Conservation (phyloP, 2,888 invertebrate species). For the Gymnocheta viridis region DNA sequence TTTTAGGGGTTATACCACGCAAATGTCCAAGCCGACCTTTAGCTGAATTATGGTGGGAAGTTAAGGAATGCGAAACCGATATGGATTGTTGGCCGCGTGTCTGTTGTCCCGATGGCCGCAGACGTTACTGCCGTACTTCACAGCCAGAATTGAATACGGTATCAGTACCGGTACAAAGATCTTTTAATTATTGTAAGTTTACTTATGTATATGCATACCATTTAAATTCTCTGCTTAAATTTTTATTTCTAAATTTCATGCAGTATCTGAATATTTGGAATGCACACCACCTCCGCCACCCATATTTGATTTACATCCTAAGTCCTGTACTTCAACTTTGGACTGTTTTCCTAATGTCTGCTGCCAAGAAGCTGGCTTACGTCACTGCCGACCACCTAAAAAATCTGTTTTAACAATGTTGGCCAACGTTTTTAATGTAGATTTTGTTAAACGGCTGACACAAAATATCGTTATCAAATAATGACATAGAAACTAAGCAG, state of each 20-base stretch:
- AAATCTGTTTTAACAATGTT: conserved; percentile 87
- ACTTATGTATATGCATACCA: background rate
- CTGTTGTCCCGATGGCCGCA: conserved; percentile 88
- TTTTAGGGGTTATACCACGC: conserved; percentile 87
- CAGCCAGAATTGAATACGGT: conserved; percentile 85
- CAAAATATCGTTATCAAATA: conserved; percentile 79
- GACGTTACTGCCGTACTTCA: conserved; percentile 88
- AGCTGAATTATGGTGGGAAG: conserved; percentile 87
- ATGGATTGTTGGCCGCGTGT: conserved; percentile 89
- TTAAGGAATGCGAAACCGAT: conserved; percentile 87
- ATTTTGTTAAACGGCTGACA: conserved; percentile 80
- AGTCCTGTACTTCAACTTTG: conserved; percentile 86
- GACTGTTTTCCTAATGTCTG: conserved; percentile 92
- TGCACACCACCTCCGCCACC: conserved; percentile 88
- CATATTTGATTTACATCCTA: conserved; percentile 87
- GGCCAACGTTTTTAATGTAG: conserved; percentile 83
- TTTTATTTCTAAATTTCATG: conserved; percentile 6
- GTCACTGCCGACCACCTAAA: conserved; percentile 88
- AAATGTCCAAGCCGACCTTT: conserved; percentile 87
- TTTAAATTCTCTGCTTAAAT: too few species aligned
- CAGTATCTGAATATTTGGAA: conserved; percentile 86
- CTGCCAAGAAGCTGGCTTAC: conserved; percentile 89
- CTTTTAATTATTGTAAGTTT: conserved; percentile 85
- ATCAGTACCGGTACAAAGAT: conserved; percentile 85
- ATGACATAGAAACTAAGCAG: conserved; percentile 74